Evolutionary conservation across 2,797 vertebrate genomes (phyloP).

Genomic region (Pipistrellus nathusii): DNA sequence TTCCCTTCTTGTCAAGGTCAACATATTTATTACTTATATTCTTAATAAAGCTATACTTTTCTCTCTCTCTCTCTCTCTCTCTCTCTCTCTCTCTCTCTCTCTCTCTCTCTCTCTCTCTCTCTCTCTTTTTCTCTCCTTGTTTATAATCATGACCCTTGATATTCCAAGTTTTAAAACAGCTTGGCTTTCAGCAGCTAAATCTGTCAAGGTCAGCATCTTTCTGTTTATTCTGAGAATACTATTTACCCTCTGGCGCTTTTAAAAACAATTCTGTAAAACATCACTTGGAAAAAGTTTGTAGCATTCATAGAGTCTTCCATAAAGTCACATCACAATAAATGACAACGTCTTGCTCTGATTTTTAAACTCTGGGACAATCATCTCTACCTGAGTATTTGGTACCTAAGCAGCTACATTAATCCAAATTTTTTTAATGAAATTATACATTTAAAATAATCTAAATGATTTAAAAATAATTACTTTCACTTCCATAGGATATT

Average conservation of each 20-base stretch:
- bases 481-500: slow-evolving; percentile 51
- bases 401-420: not conserved
- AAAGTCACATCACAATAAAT: slow-evolving; percentile 75
- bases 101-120: slow-evolving; percentile 86
- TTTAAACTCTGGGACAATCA: slow-evolving; percentile 57
- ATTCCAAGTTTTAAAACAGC: slow-evolving; percentile 94
- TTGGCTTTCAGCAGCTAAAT: slow-evolving; percentile 94
- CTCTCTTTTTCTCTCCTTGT: slow-evolving; percentile 88
- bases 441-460: slow-evolving; percentile 34
- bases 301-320: slow-evolving; percentile 79
- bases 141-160: slow-evolving; percentile 94
- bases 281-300: slow-evolving; percentile 90
- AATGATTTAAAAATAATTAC: slow-evolving; percentile 58
- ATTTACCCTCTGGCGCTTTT: slow-evolving; percentile 96
- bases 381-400: not conserved
- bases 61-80: too few relatives aligned
- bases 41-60: slow-evolving; percentile 59
- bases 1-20: slow-evolving; percentile 82
- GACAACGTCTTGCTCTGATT: slow-evolving; percentile 75
- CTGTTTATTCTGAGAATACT: slow-evolving; percentile 96
- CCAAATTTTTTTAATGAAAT: not conserved
- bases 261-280: slow-evolving; percentile 95
- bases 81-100: slow-evolving; percentile 83
- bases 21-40: slow-evolving; percentile 83
- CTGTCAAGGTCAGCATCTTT: slow-evolving; percentile 96